These are phyloP conservation scores for Prietella phreatophila DNA, from an alignment of 2,113 vertebrate species.

Conservation along the genomic window DNA sequence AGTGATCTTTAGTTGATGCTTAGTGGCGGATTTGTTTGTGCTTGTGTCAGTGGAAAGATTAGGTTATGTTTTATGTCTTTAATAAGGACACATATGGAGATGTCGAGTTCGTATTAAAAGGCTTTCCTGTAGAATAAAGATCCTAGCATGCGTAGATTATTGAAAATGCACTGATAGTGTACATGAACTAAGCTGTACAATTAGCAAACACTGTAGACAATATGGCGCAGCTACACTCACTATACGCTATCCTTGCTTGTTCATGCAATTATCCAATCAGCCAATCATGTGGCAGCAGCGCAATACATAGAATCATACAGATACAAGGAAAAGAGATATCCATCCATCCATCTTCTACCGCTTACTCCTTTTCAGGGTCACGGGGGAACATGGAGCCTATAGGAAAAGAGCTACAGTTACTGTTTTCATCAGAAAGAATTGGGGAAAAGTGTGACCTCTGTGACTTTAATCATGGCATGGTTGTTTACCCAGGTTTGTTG, in stretches of 20 bases:
- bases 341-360: no score
- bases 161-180: not conserved
- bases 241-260: not conserved
- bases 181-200: not conserved
- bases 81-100: not conserved
- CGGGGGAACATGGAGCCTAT: no score
- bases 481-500: not conserved
- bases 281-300: not conserved
- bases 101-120: not conserved
- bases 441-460: not conserved
- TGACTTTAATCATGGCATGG: not conserved
- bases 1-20: slow-evolving; percentile 22
- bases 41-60: slow-evolving; percentile 16
- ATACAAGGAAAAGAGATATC: not conserved
- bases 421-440: not conserved
- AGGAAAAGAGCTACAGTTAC: not conserved
- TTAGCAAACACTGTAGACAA: not conserved
- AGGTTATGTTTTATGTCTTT: not conserved
- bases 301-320: not conserved
- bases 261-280: not conserved
- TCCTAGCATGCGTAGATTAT: no score
- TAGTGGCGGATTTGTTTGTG: slow-evolving; percentile 17
- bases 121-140: not conserved
- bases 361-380: no score
- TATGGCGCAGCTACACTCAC: not conserved